Evolutionary conservation across 2,888 invertebrate genomes (phyloP).

Genomic region (Hololepta plana): DNA sequence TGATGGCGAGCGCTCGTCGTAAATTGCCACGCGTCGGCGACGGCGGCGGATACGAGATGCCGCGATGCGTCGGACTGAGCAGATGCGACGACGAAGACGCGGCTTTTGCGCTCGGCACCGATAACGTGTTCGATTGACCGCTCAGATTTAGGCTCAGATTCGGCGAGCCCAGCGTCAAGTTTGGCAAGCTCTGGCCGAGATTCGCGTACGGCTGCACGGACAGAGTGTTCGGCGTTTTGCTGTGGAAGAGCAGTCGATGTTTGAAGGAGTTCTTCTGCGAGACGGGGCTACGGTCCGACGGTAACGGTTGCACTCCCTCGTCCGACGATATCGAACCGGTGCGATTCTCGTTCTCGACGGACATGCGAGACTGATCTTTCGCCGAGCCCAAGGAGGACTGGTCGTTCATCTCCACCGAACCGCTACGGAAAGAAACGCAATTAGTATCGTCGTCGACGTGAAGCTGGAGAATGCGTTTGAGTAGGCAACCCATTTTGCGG

Average conservation of each 20-base stretch:
- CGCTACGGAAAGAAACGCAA: constrained; percentile 27
- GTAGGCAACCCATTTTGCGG: too few species aligned
- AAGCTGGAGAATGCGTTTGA: too few species aligned
- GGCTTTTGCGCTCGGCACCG: constrained; percentile 34
- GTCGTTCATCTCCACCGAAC: constrained; percentile 49
- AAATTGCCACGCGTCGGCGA: constrained; percentile 51
- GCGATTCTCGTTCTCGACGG: constrained; percentile 41
- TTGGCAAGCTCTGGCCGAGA: constrained; percentile 66
- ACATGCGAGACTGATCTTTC: constrained; percentile 32
- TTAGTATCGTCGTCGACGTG: too few species aligned
- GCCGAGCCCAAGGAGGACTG: constrained; percentile 30
- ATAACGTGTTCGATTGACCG: constrained; percentile 33
- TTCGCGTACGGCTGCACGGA: constrained; percentile 55
- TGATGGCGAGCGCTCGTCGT: constrained; percentile 49
- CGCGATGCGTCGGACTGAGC: constrained; percentile 43
- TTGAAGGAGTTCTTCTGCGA: constrained; percentile 19
- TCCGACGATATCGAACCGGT: constrained; percentile 47
- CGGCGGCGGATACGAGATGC: constrained; percentile 69
- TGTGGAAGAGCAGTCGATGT: constrained; percentile 19
- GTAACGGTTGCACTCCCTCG: constrained; percentile 33
- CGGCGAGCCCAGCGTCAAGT: constrained; percentile 36
- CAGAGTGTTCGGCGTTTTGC: constrained; percentile 48
- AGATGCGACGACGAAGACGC: too few species aligned
- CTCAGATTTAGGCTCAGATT: constrained; percentile 21
- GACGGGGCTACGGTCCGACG: constrained; percentile 26